phyloP scores from a whole-genome alignment of 2,888 invertebrate species.

The Xestia ashworthii region DNA sequence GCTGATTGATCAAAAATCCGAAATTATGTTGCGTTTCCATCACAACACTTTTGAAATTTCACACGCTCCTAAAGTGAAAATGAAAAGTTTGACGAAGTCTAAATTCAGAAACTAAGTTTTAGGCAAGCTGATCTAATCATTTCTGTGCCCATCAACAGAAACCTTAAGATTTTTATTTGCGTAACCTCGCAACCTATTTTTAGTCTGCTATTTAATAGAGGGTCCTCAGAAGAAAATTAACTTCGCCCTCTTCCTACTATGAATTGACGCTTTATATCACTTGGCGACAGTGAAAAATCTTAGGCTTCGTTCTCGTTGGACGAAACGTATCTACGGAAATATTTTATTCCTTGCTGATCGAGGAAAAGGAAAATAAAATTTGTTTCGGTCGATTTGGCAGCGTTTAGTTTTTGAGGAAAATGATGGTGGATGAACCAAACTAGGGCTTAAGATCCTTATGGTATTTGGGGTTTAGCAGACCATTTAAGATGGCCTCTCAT shows the following conservation, averaged over 20 bases:
- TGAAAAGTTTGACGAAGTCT: not conserved
- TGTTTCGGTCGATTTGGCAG: not conserved
- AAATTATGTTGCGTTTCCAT: not conserved
- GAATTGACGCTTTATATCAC: slow-evolving; percentile 50
- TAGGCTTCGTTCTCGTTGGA: slow-evolving; percentile 17
- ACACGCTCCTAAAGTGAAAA: not conserved
- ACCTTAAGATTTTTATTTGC: not conserved
- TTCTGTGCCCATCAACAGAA: not conserved
- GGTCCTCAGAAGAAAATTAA: slow-evolving; percentile 34
- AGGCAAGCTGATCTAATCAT: not conserved
- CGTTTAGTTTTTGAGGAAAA: not conserved
- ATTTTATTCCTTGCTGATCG: slow-evolving; percentile 20
- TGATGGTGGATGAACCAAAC: not conserved
- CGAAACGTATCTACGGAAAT: slow-evolving; percentile 10
- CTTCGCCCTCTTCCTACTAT: slow-evolving; percentile 10
- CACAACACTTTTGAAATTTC: not conserved
- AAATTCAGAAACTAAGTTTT: not conserved
- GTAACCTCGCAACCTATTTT: slow-evolving; percentile 7
- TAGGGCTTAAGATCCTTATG: not conserved
- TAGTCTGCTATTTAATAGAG: slow-evolving; percentile 13
- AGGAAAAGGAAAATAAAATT: not conserved
- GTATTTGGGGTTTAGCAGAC: not conserved
- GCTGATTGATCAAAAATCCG: no score
- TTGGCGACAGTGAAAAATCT: slow-evolving; percentile 51
- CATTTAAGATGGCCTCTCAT: not conserved